These are phyloP conservation scores for Lepus oiostolus DNA, from an alignment of 2,797 vertebrate species.

Conservation along the genomic window DNA sequence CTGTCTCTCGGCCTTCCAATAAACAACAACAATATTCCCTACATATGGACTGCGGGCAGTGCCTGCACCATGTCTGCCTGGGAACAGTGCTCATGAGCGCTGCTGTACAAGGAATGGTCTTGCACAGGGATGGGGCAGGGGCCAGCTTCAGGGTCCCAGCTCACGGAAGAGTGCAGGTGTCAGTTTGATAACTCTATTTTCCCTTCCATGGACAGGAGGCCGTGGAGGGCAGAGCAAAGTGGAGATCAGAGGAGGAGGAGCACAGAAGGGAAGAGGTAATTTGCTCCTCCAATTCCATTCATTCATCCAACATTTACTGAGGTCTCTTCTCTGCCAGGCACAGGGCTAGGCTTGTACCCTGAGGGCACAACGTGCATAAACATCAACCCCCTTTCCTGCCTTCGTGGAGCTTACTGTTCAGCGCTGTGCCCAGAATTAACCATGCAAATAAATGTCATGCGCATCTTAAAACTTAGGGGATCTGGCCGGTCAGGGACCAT, in stretches of 20 bases:
- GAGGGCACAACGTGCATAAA: neutral
- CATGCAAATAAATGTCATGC: conserved; percentile 17
- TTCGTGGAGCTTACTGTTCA: neutral
- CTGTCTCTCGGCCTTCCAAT: too few relatives aligned
- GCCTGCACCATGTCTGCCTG: neutral
- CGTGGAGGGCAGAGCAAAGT: neutral
- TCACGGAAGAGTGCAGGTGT: neutral
- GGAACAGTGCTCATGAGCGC: neutral
- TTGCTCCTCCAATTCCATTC: neutral
- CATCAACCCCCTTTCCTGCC: neutral
- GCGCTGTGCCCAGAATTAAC: neutral
- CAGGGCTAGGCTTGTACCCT: neutral
- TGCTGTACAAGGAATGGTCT: neutral
- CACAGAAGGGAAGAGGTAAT: neutral
- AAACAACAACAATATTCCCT: neutral
- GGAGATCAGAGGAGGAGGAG: neutral
- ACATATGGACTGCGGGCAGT: neutral
- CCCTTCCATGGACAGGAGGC: conserved; percentile 38
- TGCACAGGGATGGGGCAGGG: neutral
- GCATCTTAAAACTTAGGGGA: conserved; percentile 9
- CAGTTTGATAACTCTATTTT: neutral
- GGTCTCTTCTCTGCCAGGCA: neutral
- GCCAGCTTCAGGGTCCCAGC: neutral
- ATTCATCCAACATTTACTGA: neutral
- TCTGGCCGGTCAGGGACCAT: neutral